These are phyloP conservation scores for Ctenopoma multispine DNA, from an alignment of 2,797 vertebrate species.

Conservation along the genomic window DNA sequence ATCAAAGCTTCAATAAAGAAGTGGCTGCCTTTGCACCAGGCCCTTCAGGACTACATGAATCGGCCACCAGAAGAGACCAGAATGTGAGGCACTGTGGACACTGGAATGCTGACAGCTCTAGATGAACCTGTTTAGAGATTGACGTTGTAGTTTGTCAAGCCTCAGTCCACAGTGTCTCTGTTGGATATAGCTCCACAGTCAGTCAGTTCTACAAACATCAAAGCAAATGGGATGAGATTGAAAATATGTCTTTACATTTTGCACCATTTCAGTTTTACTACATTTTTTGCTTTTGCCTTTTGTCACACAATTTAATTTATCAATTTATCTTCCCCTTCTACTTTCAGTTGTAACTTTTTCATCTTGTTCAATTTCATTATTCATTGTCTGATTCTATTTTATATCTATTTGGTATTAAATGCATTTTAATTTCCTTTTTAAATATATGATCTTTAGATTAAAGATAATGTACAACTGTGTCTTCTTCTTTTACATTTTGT, in stretches of 20 bases:
- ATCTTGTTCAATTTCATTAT: not conserved
- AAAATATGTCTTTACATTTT: not conserved
- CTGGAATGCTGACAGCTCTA: not conserved
- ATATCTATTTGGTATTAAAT: not conserved
- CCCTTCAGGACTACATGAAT: slow-evolving; percentile 90
- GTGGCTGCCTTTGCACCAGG: slow-evolving; percentile 91
- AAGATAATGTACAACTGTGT: not conserved
- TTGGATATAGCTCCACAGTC: not conserved
- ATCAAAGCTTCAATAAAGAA: slow-evolving; percentile 90
- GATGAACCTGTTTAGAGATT: not conserved
- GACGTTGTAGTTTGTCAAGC: not conserved
- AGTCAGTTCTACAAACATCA: not conserved
- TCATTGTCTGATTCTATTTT: not conserved
- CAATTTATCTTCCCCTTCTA: not conserved
- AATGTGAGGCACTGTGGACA: slow-evolving; percentile 79
- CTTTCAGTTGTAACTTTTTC: not conserved
- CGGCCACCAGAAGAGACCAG: slow-evolving; percentile 88
- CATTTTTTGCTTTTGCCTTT: not conserved
- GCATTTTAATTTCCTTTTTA: not conserved
- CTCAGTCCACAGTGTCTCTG: not conserved
- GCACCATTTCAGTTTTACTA: not conserved
- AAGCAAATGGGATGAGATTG: not conserved
- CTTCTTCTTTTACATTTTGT: not conserved
- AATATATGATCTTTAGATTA: not conserved
- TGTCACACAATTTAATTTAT: not conserved